Conservation (phyloP, 2,888 invertebrate species). For the Bibio marci region DNA sequence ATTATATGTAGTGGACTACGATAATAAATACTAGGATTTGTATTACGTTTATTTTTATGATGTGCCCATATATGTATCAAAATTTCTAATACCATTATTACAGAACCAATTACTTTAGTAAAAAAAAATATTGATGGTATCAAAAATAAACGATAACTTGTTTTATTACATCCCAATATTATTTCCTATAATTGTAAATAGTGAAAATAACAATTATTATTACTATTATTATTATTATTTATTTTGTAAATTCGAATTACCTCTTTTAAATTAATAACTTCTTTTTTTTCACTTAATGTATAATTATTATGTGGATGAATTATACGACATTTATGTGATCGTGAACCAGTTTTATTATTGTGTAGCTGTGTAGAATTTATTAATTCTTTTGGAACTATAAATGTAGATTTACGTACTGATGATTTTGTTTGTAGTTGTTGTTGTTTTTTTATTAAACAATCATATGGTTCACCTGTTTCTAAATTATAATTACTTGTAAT, state of each 20-base stretch:
- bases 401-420: conserved; percentile 19
- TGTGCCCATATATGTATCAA: conserved; percentile 51
- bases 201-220: neutral
- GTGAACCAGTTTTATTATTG: neutral
- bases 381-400: conserved; percentile 23
- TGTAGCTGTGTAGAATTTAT: conserved; percentile 10
- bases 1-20: conserved; percentile 52
- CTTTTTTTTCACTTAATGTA: conserved; percentile 8
- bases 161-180: conserved; percentile 23
- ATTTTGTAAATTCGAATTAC: conserved; percentile 3
- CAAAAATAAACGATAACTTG: conserved; percentile 35
- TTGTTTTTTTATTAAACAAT: neutral
- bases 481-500: conserved; percentile 19
- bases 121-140: conserved; percentile 42
- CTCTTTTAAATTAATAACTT: conserved; percentile 12
- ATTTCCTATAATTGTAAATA: conserved; percentile 18
- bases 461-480: conserved; percentile 25
- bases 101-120: conserved; percentile 33
- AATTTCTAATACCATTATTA: conserved; percentile 38
- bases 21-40: conserved; percentile 40
- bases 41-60: conserved; percentile 42
- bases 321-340: neutral
- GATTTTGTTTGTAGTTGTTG: no score
- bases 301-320: conserved; percentile 7
- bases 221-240: neutral